These are phyloP conservation scores for Hirtodrosophila alboralis DNA, from an alignment of 2,888 invertebrate species.

Conservation along the genomic window DNA sequence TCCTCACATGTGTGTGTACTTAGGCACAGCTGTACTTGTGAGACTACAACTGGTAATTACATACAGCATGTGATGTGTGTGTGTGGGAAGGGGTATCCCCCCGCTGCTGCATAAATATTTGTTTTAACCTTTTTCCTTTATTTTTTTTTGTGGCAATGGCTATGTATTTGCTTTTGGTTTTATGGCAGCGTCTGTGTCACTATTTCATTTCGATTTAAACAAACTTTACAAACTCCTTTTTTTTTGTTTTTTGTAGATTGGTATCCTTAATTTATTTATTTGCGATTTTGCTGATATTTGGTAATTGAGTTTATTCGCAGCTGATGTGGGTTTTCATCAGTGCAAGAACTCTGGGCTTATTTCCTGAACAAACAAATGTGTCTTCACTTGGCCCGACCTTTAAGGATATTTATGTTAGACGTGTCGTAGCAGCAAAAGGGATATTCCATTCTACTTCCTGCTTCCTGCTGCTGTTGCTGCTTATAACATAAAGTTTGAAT, in stretches of 20 bases:
- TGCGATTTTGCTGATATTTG: constrained; percentile 71
- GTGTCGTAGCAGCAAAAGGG: constrained; percentile 44
- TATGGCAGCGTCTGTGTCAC: constrained; percentile 63
- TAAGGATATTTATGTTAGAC: constrained; percentile 65
- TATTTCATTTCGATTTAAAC: constrained; percentile 77
- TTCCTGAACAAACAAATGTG: constrained; percentile 45
- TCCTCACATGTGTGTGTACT: constrained; percentile 46
- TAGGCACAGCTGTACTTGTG: constrained; percentile 75
- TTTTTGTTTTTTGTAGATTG: constrained; percentile 66
- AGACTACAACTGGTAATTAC: constrained; percentile 68
- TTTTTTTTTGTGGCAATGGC: constrained; percentile 55
- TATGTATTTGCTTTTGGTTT: constrained; percentile 73
- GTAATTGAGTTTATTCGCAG: constrained; percentile 71
- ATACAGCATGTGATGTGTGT: constrained; percentile 64
- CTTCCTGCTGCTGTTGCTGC: too few species aligned
- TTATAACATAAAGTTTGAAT: constrained; percentile 59
- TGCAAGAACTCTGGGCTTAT: too few species aligned
- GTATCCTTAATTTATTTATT: constrained; percentile 77
- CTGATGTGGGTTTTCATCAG: too few species aligned
- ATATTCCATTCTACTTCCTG: constrained; percentile 36
- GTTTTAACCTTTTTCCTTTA: constrained; percentile 73
- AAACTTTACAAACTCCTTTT: constrained; percentile 66
- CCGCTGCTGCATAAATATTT: constrained; percentile 75
- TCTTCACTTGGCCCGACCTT: constrained; percentile 50
- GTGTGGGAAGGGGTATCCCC: constrained; percentile 33